Conservation (phyloP, 2,797 vertebrate species). For the Fringilla coelebs region DNA sequence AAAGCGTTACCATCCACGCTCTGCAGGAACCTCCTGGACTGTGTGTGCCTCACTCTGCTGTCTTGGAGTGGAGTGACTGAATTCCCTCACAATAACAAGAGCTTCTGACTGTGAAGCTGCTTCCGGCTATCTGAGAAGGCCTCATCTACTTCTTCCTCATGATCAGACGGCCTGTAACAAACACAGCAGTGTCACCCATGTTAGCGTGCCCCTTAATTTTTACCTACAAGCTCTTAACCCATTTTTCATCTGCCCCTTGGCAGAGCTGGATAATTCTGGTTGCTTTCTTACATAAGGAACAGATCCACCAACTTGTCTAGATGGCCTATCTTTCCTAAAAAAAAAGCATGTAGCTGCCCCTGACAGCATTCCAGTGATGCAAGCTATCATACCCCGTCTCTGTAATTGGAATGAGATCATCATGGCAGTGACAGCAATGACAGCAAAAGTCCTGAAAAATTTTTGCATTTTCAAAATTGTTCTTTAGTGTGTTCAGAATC, state of each 20-base stretch:
- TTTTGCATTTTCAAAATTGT: not conserved
- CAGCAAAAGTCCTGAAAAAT: not conserved
- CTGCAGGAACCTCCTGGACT: not conserved
- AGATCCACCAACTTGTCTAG: not conserved
- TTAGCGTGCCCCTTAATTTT: not conserved
- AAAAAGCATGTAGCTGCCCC: not conserved
- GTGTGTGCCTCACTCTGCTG: not conserved
- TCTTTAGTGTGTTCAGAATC: not conserved
- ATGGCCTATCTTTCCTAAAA: not conserved
- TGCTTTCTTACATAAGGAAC: not conserved
- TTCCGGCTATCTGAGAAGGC: not conserved
- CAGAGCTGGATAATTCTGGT: not conserved
- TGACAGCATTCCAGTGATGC: not conserved
- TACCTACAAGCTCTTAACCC: not conserved
- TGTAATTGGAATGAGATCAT: not conserved
- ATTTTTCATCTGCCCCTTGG: not conserved
- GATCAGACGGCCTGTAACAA: not conserved
- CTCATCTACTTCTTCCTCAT: not conserved
- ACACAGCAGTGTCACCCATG: not conserved
- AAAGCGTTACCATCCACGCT: not conserved
- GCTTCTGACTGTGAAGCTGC: not conserved
- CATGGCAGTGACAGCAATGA: not conserved
- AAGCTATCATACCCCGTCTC: not conserved
- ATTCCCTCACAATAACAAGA: rapidly evolving
- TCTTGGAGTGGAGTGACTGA: not conserved